These are phyloP conservation scores for Myiothlypis chrysogaster DNA, from an alignment of 2,797 vertebrate genomes.

Conservation along the genomic window DNA sequence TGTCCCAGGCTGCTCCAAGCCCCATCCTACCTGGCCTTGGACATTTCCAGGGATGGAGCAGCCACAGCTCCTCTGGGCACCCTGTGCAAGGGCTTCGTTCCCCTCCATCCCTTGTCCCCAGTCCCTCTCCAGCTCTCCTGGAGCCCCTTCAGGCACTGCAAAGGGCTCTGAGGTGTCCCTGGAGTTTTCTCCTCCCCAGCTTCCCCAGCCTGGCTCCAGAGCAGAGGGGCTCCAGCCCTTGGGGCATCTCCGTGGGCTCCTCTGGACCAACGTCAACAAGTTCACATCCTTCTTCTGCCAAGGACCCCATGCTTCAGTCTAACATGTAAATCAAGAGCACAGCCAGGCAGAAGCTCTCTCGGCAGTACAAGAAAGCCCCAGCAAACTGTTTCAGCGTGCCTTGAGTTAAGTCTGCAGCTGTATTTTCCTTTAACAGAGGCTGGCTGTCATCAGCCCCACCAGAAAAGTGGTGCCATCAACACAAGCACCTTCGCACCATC, in stretches of 20 bases:
- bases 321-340: fast-evolving
- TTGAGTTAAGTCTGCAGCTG: fast-evolving
- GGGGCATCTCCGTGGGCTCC: fast-evolving
- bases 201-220: neutral
- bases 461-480: neutral
- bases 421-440: neutral
- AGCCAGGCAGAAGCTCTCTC: neutral
- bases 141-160: fast-evolving
- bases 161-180: neutral
- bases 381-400: neutral
- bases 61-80: neutral
- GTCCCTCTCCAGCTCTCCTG: neutral
- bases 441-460: neutral
- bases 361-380: neutral
- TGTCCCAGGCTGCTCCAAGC: neutral
- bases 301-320: neutral
- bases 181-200: neutral
- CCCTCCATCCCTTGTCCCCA: neutral
- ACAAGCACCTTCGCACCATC: neutral
- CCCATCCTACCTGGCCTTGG: fast-evolving
- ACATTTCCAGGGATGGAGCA: neutral
- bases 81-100: neutral
- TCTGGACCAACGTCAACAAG: neutral
- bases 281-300: neutral
- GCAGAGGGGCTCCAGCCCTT: neutral